Evolutionary conservation across 2,797 vertebrate species (phyloP).

Genomic region (Gadopsis marmoratus): DNA sequence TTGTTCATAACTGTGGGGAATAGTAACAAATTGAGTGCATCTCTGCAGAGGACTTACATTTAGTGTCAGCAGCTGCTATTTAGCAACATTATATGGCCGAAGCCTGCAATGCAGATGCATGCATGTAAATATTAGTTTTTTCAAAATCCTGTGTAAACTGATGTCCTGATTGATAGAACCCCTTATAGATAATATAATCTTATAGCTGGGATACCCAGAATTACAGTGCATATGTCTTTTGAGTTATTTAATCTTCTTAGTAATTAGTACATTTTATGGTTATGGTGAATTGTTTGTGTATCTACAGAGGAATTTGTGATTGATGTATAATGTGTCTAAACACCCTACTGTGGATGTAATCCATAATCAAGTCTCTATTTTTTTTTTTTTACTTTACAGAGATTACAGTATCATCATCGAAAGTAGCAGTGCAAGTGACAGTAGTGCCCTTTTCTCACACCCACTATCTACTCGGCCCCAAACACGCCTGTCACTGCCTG

Average conservation of each 20-base stretch:
- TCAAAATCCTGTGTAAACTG: not conserved
- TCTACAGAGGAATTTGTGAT: not conserved
- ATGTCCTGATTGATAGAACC: not conserved
- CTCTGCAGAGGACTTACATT: not conserved
- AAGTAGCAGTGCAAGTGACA: not conserved
- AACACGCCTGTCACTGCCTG: conserved; percentile 21
- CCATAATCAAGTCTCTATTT: not conserved
- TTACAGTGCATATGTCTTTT: not conserved
- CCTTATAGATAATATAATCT: not conserved
- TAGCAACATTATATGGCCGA: not conserved
- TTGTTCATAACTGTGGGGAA: not conserved
- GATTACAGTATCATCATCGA: not conserved
- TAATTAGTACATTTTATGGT: not conserved
- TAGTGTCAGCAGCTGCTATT: conserved; percentile 3
- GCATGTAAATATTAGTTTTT: not conserved
- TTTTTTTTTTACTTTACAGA: not conserved
- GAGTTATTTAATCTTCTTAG: conserved; percentile 2
- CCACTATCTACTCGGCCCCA: not conserved
- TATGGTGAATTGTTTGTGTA: not conserved
- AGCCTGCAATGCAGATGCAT: conserved; percentile 19
- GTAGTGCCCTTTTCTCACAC: not conserved
- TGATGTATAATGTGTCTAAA: conserved; percentile 1
- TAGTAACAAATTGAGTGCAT: not conserved
- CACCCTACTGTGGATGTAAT: conserved; percentile 7
- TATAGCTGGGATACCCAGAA: not conserved